Evolutionary conservation across 2,888 invertebrate species (phyloP), one percentile per base, ranked within the genome.

Genomic region (Agrilus biguttatus): DNA sequence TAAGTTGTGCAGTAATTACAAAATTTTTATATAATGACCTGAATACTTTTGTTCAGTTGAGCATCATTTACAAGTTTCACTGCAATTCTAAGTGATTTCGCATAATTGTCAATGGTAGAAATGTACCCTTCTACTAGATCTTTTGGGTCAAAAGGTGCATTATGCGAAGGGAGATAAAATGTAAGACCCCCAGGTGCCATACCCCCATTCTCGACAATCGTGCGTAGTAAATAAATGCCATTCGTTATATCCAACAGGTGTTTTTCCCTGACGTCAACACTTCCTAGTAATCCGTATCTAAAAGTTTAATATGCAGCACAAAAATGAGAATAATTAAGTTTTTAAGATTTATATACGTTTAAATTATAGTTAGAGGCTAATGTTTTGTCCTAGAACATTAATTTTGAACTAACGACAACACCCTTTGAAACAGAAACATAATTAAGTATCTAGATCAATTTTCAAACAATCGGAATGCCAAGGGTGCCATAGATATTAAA

Each of bases 171-270:
- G 33, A 76, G 65, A 48, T 70, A 69, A 52, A 80, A 64, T 54
- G 71, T 73, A 5, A 79, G 63, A 2, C 80, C 80, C 33, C 75
- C 78, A 2, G 75, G 70, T 1, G 71, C 70, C 14, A 74, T 49
- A 1, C 76, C 67, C 8, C 74, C 75, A 68, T 77, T 49, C 41
- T 52, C 48, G 8, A 54, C 41, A 33, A 54, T 43, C 39, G 43
- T 46, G 39, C 46, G 48, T 39, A 53, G 40, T 14, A 47, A 38
- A 41, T 49, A 44, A 14, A 43, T 43, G n/a, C 37, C 41, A 12
- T 46, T 45, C 8, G 36, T 17, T 6, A 43, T 23, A 36, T 47
- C 48, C 28, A 39, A 41, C 17, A 49, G 19, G 36, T 49, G 40
- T 17, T 47, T 41, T 34, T 45, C 37, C 46, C 44, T 49, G 28